These are phyloP conservation scores for Malacoraja senta DNA, from an alignment of 2,797 vertebrate genomes.

Conservation along the genomic window DNA sequence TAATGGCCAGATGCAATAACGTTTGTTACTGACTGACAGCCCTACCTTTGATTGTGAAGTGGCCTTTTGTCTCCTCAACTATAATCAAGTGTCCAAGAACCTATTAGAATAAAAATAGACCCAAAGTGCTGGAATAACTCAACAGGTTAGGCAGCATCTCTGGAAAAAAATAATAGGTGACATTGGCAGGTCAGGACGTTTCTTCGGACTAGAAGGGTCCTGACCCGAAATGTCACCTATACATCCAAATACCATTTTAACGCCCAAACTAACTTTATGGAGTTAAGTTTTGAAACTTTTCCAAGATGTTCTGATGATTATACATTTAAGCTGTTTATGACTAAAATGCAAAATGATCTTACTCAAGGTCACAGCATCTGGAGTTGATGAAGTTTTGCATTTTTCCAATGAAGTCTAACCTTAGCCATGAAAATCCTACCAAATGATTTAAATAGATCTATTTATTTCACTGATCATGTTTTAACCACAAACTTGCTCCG, in stretches of 20 bases:
- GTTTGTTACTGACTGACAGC: neutral
- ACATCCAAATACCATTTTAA: neutral
- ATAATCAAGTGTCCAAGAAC: neutral
- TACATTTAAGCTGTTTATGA: neutral
- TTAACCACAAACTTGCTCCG: neutral
- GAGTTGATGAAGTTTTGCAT: neutral
- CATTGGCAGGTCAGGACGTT: too few relatives aligned
- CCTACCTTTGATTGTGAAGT: neutral
- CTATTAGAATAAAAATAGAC: too few relatives aligned
- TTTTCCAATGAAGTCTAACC: neutral
- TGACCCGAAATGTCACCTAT: too few relatives aligned
- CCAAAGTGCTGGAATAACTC: too few relatives aligned
- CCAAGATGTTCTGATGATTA: neutral
- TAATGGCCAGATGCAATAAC: neutral
- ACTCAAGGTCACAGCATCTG: neutral
- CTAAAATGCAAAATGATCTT: neutral
- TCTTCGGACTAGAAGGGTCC: too few relatives aligned
- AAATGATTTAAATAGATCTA: conserved; percentile 10
- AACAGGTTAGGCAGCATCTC: too few relatives aligned
- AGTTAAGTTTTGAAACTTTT: neutral
- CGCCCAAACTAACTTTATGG: neutral
- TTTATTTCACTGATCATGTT: conserved; percentile 7
- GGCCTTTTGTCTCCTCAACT: neutral
- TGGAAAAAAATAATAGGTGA: too few relatives aligned
- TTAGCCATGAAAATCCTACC: neutral